phyloP scores from a whole-genome alignment of 2,888 invertebrate species.

The Biston betularia region DNA sequence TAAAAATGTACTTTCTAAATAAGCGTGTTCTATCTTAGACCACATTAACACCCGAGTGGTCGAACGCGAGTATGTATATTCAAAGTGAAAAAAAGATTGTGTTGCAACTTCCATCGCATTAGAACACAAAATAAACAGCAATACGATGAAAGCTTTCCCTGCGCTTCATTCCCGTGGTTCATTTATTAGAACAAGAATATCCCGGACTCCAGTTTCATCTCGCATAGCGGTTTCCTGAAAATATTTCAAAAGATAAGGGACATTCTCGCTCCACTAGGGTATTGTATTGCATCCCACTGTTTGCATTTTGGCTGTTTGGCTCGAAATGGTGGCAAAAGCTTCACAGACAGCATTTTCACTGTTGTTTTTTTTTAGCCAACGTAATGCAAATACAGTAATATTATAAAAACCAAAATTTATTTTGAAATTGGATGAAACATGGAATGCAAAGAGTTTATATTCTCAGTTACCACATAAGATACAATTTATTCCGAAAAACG shows the following conservation, averaged over 20 bases:
- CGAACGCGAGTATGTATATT: not conserved
- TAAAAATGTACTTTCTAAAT: too few relatives aligned
- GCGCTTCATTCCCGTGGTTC: slow-evolving; percentile 27
- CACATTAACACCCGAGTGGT: not conserved
- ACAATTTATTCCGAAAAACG: too few relatives aligned
- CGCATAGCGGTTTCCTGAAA: slow-evolving; percentile 40
- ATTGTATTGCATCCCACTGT: slow-evolving; percentile 28
- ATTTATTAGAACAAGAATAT: slow-evolving; percentile 30
- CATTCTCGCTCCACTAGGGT: slow-evolving; percentile 21
- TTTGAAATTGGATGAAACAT: too few relatives aligned
- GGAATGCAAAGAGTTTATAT: too few relatives aligned
- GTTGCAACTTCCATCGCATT: slow-evolving; percentile 19
- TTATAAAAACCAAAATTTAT: too few relatives aligned
- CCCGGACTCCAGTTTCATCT: slow-evolving; percentile 35
- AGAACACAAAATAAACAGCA: slow-evolving; percentile 27
- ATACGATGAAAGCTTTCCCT: slow-evolving; percentile 29
- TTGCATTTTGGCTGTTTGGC: slow-evolving; percentile 17
- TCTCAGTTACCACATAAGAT: too few relatives aligned
- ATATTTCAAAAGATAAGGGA: slow-evolving; percentile 34
- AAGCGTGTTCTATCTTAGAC: not conserved
- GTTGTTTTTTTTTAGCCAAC: not conserved
- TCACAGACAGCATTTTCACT: slow-evolving; percentile 1
- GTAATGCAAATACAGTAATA: too few relatives aligned
- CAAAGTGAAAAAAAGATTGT: not conserved
- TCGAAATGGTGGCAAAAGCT: slow-evolving; percentile 10